Conservation (phyloP, 2,113 vertebrate genomes). For the Amazona vittata region DNA sequence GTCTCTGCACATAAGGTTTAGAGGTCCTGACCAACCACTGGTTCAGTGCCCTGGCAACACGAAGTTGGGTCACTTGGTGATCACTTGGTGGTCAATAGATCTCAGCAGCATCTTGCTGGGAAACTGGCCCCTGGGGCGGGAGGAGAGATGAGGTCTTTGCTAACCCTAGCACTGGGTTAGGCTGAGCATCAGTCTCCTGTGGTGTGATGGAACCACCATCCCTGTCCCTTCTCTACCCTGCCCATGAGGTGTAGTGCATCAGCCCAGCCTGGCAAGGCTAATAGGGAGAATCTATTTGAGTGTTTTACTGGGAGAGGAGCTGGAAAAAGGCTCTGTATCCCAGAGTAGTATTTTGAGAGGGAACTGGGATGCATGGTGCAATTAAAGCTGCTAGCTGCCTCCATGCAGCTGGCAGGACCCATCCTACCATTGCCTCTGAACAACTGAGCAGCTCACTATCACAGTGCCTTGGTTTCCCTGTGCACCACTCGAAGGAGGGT, state of each 20-base stretch:
- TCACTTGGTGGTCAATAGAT: neutral
- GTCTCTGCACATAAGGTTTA: neutral
- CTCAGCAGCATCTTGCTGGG: neutral
- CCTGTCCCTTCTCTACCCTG: neutral
- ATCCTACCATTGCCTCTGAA: neutral
- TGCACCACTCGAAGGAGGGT: neutral
- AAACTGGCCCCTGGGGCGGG: neutral
- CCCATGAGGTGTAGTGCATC: neutral
- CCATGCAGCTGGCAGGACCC: neutral
- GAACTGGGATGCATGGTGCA: neutral
- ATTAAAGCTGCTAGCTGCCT: neutral
- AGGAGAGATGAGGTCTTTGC: neutral
- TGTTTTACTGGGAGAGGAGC: neutral
- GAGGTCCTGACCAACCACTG: rapidly evolving
- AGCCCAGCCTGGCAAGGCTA: neutral
- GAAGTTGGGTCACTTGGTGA: neutral
- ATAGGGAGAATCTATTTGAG: neutral
- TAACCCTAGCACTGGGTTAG: neutral
- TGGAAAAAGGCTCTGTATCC: neutral
- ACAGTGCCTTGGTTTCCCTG: neutral
- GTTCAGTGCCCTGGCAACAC: neutral
- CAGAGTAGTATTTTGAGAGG: neutral
- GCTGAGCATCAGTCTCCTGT: neutral
- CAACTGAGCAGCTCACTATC: rapidly evolving
- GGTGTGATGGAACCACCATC: neutral